These are phyloP conservation scores for Cervus canadensis DNA, from an alignment of 2,113 vertebrate genomes.

Conservation along the genomic window DNA sequence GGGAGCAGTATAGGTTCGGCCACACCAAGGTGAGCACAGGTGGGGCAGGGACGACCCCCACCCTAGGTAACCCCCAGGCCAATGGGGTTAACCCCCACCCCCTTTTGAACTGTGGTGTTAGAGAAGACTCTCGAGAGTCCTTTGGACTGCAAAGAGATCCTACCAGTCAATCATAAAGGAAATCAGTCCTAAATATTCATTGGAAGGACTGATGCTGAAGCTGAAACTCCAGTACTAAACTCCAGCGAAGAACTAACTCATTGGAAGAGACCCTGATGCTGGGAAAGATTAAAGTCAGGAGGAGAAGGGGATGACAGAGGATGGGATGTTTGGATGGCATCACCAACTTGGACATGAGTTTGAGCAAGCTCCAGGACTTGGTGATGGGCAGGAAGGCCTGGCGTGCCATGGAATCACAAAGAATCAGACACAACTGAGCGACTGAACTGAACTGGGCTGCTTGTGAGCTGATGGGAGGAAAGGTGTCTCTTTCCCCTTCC, in stretches of 20 bases:
- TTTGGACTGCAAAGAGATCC: background rate
- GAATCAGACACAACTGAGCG: background rate
- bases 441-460: background rate
- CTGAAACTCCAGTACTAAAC: background rate
- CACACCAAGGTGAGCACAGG: conserved; percentile 85
- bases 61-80: background rate
- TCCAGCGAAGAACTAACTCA: background rate
- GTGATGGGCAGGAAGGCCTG: background rate
- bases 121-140: background rate
- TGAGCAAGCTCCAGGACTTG: background rate
- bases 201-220: background rate
- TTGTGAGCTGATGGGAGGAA: background rate
- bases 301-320: background rate
- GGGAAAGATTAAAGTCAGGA: background rate
- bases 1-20: conserved; percentile 87
- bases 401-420: background rate
- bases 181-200: background rate
- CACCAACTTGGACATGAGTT: background rate
- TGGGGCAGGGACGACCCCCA: accelerated
- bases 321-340: background rate
- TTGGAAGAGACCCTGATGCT: background rate
- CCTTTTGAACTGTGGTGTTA: background rate
- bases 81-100: background rate
- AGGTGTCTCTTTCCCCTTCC: background rate
- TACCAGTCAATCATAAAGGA: background rate